A percentile compares a stretch with the other conserved stretches of the same genome.
phyloP scores from a whole-genome alignment of 2,797 vertebrate species.

The Cyprinodon diabolis region DNA sequence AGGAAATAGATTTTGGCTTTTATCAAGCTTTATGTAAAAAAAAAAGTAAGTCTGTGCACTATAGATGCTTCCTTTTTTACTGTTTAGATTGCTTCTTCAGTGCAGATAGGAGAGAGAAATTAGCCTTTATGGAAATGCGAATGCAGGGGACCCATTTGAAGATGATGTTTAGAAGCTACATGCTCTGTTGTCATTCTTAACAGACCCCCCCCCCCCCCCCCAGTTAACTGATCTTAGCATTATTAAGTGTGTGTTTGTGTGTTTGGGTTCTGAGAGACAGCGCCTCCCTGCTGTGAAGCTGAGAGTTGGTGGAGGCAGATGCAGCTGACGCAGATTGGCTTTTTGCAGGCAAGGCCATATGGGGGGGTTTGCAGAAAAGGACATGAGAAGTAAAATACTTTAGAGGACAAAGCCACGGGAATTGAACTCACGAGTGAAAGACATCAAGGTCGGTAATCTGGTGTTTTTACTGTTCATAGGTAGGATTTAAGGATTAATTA shows the following conservation, averaged over 20 bases:
- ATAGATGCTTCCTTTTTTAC: conserved; percentile 29
- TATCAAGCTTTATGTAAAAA: background rate
- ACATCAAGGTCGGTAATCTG: conserved; percentile 28
- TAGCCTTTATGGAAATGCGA: conserved; percentile 47
- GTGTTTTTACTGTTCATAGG: conserved; percentile 17
- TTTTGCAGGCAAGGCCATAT: conserved; percentile 66
- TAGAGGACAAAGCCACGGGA: conserved; percentile 38
- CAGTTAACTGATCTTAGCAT: conserved; percentile 47
- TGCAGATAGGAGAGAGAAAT: conserved; percentile 39
- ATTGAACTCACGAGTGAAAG: conserved; percentile 34
- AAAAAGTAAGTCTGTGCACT: background rate
- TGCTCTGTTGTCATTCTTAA: conserved; percentile 71
- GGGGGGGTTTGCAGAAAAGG: conserved; percentile 54
- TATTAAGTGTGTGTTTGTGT: conserved; percentile 27
- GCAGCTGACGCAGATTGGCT: conserved; percentile 81
- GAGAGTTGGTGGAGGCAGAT: conserved; percentile 77
- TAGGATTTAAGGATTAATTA: conserved; percentile 34
- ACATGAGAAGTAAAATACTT: conserved; percentile 56
- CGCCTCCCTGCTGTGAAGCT: conserved; percentile 68
- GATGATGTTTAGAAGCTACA: conserved; percentile 43
- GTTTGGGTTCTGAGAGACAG: conserved; percentile 66
- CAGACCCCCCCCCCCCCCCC: conserved; percentile 50
- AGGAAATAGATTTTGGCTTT: background rate
- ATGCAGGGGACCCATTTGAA: conserved; percentile 50
- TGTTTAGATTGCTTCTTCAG: conserved; percentile 52